phyloP scores from a whole-genome alignment of 2,113 vertebrate genomes.

The Anolis carolinensis region DNA sequence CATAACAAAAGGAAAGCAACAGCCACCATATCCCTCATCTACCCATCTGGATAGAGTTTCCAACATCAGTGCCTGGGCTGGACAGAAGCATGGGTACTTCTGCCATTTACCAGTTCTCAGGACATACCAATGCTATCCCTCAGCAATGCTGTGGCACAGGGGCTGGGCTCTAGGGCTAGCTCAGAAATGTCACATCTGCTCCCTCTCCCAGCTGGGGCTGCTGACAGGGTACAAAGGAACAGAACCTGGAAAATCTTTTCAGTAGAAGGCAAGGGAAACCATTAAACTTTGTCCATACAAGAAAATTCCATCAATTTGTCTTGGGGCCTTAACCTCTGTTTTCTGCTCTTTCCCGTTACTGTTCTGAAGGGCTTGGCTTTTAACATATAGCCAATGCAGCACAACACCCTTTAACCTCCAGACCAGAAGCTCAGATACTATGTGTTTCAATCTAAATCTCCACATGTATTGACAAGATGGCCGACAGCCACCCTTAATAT shows the following conservation, averaged over 20 bases:
- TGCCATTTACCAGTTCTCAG: not conserved
- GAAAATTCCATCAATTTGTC: conserved; percentile 2
- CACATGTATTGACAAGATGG: conserved; percentile 6
- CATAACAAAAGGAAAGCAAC: conserved; percentile 54
- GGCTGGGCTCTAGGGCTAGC: conserved; percentile 36
- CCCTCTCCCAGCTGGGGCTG: conserved; percentile 17
- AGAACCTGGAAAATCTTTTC: not conserved
- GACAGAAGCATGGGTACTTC: conserved; percentile 28
- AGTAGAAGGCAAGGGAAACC: not conserved
- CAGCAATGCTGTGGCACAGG: conserved; percentile 16
- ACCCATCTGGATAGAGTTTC: not conserved
- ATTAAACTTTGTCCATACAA: conserved; percentile 10
- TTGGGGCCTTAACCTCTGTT: not conserved
- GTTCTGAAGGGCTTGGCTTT: not conserved
- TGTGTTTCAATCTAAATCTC: conserved; percentile 5
- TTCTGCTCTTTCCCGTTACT: not conserved
- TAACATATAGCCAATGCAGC: not conserved
- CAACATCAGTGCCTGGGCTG: not conserved
- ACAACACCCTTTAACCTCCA: conserved; percentile 7
- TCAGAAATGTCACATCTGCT: conserved; percentile 12
- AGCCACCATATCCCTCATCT: conserved; percentile 37
- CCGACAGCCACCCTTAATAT: not conserved
- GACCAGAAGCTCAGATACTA: conserved; percentile 2
- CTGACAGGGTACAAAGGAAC: not conserved
- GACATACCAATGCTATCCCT: conserved; percentile 19